Evolutionary conservation across 1,140 invertebrate genomes (phyloP), one percentile per base, ranked within the genome.

Genomic region (Bombus picipes): DNA sequence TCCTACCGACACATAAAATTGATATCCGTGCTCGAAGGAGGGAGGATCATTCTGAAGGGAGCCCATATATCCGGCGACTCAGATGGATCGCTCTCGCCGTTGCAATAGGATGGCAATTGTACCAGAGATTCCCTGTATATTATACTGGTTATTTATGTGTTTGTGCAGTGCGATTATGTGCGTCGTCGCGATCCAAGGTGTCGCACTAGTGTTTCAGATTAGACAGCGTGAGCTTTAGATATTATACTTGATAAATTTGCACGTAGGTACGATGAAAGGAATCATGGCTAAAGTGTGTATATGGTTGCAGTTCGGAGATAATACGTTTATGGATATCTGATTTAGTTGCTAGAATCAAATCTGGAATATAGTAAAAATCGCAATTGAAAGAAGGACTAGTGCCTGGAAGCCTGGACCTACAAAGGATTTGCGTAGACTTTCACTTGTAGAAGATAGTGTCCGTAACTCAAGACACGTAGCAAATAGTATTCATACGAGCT

Each of bases 1-100:
- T 87, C 81, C 77, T 75, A 84, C 88, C 90, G 90, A 90, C 82
- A 80, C 87, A 88, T 91, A 89, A 92, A 92, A 92, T 92, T 91
- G 88, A 92, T 92, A 90, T 85, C 91, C 85, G 32, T 72, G 74
- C 79, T 73, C 25, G 76, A 59, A 78, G 88, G 80, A 90, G 83
- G 79, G 76, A 85, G 88, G 77, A 85, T 84, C 74, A 57, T 81
- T 70, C 75, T 41, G 87, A 76, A 85, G 86, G 47, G 68, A 47
- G 41, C 13, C 83, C 83, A 62, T 80, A 73, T 53, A 80, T 80
- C 76, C 53, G 25, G 25, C n/a, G 39, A 37, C 83, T 72, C 57
- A 18, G 83, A 85, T 80, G 41, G 62, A 80, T 85, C 65, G 76
- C 57, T 62, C 5, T 10, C n/a, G 74, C 18, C n/a, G 22, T n/a